Percentiles rank a stretch among this genome's conserved stretches.
Evolutionary conservation across 2,888 invertebrate species (phyloP).

Genomic region (Crossocerus cetratus): DNA sequence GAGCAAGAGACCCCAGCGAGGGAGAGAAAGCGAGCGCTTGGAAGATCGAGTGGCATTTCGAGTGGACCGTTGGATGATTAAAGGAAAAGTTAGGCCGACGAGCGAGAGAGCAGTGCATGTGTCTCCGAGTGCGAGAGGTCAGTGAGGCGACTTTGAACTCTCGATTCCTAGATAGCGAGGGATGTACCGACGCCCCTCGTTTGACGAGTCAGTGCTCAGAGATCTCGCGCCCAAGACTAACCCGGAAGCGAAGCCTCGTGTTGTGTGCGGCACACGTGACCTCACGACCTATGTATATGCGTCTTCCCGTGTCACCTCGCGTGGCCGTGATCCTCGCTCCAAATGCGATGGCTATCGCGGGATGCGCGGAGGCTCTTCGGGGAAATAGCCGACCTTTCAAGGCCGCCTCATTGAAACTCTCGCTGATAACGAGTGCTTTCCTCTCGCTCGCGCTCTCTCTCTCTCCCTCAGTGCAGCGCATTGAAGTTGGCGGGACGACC

Average conservation of each 20-base stretch:
- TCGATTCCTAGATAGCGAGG: background rate
- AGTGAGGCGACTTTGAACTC: slow-evolving; percentile 53
- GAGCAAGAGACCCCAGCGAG: background rate
- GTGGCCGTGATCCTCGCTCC: background rate
- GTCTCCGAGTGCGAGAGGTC: background rate
- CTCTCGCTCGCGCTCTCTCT: background rate
- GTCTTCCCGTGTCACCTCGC: background rate
- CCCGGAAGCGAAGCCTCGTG: slow-evolving; percentile 27
- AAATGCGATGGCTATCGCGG: background rate
- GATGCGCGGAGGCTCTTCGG: background rate
- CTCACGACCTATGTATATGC: slow-evolving; percentile 4
- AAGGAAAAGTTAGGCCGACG: slow-evolving; percentile 52
- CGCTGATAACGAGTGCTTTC: slow-evolving; percentile 8
- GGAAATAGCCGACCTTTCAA: background rate
- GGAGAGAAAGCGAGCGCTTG: slow-evolving; percentile 3
- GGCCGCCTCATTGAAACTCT: background rate
- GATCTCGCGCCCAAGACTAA: slow-evolving; percentile 20
- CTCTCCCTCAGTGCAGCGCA: background rate
- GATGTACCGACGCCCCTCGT: slow-evolving; percentile 49
- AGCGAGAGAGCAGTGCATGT: slow-evolving; percentile 15
- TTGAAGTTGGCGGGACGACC: background rate
- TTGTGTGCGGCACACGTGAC: slow-evolving; percentile 40
- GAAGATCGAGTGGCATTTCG: slow-evolving; percentile 17
- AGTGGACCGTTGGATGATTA: slow-evolving; percentile 26
- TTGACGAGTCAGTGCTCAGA: slow-evolving; percentile 56